Evolutionary conservation across 2,113 vertebrate genomes (phyloP).

Genomic region (Plestiodon gilberti): DNA sequence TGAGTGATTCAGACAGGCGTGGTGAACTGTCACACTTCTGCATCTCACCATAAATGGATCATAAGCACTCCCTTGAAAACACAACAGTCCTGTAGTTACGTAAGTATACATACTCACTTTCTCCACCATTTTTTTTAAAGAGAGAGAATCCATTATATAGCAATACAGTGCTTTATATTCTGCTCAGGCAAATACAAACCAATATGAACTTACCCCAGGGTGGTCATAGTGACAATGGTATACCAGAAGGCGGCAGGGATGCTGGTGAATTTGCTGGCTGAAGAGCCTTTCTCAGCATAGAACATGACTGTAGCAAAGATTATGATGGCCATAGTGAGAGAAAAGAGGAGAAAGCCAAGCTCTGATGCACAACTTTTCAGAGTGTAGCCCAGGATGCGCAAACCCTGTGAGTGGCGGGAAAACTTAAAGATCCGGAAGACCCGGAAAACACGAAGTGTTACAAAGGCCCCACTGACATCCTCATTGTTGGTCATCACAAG

Average conservation of each 20-base stretch:
- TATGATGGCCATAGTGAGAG: slow-evolving; percentile 98
- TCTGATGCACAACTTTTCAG: slow-evolving; percentile 98
- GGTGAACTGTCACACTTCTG: background rate
- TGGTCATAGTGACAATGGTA: slow-evolving; percentile 99
- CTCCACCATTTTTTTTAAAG: background rate
- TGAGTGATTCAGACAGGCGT: slow-evolving; percentile 15
- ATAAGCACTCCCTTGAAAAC: background rate
- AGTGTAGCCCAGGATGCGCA: slow-evolving; percentile 95
- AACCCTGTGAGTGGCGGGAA: slow-evolving; percentile 95
- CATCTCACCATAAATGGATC: background rate
- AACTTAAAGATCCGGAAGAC: slow-evolving; percentile 99
- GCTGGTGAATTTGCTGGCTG: slow-evolving; percentile 95
- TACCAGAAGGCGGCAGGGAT: slow-evolving; percentile 99
- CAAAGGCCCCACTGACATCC: slow-evolving; percentile 97
- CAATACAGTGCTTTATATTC: slow-evolving; percentile 45
- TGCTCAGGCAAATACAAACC: slow-evolving; percentile 51
- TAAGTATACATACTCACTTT: background rate
- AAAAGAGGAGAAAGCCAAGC: slow-evolving; percentile 97
- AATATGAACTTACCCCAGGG: slow-evolving; percentile 89
- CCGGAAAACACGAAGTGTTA: slow-evolving; percentile 94
- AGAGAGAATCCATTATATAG: background rate
- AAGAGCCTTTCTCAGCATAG: slow-evolving; percentile 96
- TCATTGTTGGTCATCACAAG: slow-evolving; percentile 97
- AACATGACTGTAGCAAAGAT: slow-evolving; percentile 99
- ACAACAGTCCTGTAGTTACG: background rate